Evolutionary conservation across 2,113 vertebrate genomes (phyloP), one percentile per base, ranked within the genome.

Genomic region (Orycteropus afer): DNA sequence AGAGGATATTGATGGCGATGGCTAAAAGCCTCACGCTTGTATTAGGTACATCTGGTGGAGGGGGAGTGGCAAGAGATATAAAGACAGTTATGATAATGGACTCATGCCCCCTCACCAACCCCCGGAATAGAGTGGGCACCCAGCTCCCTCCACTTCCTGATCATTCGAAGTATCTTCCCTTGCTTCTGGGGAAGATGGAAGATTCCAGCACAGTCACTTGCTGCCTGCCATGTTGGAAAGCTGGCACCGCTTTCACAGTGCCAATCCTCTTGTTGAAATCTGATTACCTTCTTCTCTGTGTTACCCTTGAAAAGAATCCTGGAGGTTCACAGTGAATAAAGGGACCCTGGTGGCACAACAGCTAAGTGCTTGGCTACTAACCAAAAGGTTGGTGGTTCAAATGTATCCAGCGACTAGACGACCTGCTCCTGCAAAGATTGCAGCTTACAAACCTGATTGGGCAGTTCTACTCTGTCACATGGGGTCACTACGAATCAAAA

Each of bases 241-340:
- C 14, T 63, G 91, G 73, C 76, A 14, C 69, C 0, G 1, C 34
- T 77, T 65, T 84, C 40, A 1, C 20, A 14, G 71, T 6, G 20
- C 29, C 82, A 79, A 45, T 23, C 22, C 15, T 81, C 45, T 40
- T 34, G 3, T 23, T 94, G 80, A 51, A 42, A 76, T 69, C 27
- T 27, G 29, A 57, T 42, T 17, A 12, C 18, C 10, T 55, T 40
- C 63, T 88, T 45, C 22, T 81, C 32, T 25, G 42, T 22, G 49
- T 51, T 69, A 2, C 34, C 81, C 76, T 63, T 37, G 55, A 84
- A 42, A 32, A n/a, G 88, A 49, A 34, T n/a, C 69, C 42, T 29
- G 63, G 47, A 27, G 27, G 0, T 12, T 13, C 1, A 11, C 12
- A 5, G 3, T 0, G 9, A 71, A 0, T 12, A 14, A 3, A 69